Base-by-base conservation (phyloP, 2,113 vertebrate genomes). In the Carassius auratus region DNA sequence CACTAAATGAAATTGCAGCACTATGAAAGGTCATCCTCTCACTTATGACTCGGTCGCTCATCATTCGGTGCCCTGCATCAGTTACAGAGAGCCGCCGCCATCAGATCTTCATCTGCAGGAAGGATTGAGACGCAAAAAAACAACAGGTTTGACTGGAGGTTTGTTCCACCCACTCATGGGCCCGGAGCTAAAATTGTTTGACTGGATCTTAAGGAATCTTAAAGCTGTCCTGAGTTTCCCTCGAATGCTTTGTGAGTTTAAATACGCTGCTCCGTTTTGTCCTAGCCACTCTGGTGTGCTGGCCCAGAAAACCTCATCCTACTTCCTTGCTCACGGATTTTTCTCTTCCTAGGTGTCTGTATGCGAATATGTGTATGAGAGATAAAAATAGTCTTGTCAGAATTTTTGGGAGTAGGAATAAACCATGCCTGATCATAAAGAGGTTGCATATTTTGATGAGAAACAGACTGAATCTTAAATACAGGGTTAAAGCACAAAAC, bases 281-380 rank as follows among this genome's bases (percentile, higher is more conserved):
- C 45, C 50, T 23, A 52, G 68, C 81, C 61, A 42, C 19, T 42
- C 61, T 78, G 38, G 76, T 64, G 61, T 33, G 38, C 55, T 87
- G 87, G 71, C 89, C 89, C 83, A 87, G 80, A 90, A 88, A 88
- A 77, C 76, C 21, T 85, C 82, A 64, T 26, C 75, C 78, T 85
- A 84, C 26, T 88, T 79, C 68, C 69, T 33, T 75, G 19, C 26
- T 26, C 30, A 83, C n/a, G 9, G 48, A 30, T 68, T 52, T 59
- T 23, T 45, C 76, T 45, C 8, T 64, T 36, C 76, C 23, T 42
- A 23, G 62, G 68, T 23, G 23, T 79, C 33, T 26, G 15, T 73
- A 17, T 61, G 62, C 36, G 71, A 45, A 61, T 15, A 38, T 88
- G 50, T 48, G 36, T 73, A 77, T 77, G 57, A 64, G n/a, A n/a